phyloP scores from a whole-genome alignment of 2,797 vertebrate species.

The Fistularia commersonii region DNA sequence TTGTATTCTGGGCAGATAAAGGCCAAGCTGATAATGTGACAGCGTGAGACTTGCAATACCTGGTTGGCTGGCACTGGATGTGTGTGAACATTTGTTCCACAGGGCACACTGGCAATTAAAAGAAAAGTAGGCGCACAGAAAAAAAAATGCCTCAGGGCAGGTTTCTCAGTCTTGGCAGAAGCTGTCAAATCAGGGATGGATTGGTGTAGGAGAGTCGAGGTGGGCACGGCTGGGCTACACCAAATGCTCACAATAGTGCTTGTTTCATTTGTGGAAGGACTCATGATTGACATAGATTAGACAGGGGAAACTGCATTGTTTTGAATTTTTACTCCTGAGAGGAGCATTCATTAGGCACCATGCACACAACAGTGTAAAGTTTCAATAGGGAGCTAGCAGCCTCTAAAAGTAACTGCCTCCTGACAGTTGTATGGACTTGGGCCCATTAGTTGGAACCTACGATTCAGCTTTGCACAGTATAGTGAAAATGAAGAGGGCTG shows the following conservation, averaged over 20 bases:
- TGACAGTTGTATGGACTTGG: slow-evolving; percentile 78
- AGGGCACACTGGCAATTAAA: slow-evolving; percentile 71
- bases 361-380: slow-evolving; percentile 68
- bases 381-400: slow-evolving; percentile 73
- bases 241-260: slow-evolving; percentile 71
- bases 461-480: slow-evolving; percentile 77
- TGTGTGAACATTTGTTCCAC: slow-evolving; percentile 63
- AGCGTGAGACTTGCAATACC: slow-evolving; percentile 61
- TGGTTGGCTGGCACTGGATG: slow-evolving; percentile 53
- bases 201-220: slow-evolving; percentile 57
- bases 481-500: slow-evolving; percentile 76
- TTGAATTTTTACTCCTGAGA: slow-evolving; percentile 70
- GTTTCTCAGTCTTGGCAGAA: slow-evolving; percentile 72
- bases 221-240: slow-evolving; percentile 61
- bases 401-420: slow-evolving; percentile 75
- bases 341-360: slow-evolving; percentile 74
- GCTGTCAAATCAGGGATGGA: slow-evolving; percentile 71
- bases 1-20: slow-evolving; percentile 35
- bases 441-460: slow-evolving; percentile 76
- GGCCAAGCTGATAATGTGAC: slow-evolving; percentile 54
- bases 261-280: slow-evolving; percentile 73
- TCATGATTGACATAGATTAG: slow-evolving; percentile 79
- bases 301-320: slow-evolving; percentile 77
- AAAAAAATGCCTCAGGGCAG: slow-evolving; percentile 66
- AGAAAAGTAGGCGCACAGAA: slow-evolving; percentile 61